phyloP scores from a whole-genome alignment of 2,888 invertebrate genomes.

The Chaetogeoica ovagalla region DNA sequence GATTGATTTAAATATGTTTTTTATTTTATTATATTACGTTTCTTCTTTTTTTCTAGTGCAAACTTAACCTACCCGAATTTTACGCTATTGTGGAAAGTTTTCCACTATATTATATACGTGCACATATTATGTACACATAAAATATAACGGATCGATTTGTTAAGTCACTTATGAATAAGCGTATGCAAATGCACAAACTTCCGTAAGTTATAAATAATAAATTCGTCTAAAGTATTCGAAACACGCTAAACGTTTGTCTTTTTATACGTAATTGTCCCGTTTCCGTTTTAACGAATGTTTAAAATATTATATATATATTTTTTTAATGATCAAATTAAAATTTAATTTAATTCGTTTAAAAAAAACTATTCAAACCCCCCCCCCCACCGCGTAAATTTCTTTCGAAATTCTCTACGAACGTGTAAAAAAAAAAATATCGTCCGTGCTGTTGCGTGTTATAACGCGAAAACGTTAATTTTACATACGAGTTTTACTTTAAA shows the following conservation, averaged over 20 bases:
- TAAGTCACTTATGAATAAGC: not conserved
- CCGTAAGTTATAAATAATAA: not conserved
- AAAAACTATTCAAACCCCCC: no score
- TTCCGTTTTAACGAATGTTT: no score
- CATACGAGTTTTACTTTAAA: no score
- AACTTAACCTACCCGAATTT: not conserved
- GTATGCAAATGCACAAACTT: not conserved
- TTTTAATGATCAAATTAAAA: no score
- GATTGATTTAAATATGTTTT: not conserved
- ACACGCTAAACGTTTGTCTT: not conserved
- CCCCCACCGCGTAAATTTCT: no score
- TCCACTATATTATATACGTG: not conserved
- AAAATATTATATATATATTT: no score
- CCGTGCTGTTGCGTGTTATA: no score
- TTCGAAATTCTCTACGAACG: no score
- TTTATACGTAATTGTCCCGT: no score
- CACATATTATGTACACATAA: not conserved
- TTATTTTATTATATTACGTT: not conserved
- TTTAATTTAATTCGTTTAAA: no score
- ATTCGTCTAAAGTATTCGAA: not conserved
- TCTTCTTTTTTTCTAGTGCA: not conserved
- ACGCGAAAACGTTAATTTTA: no score
- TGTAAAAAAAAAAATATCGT: no score
- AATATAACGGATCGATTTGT: not conserved
- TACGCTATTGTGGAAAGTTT: not conserved